Evolutionary conservation across 35 echinoderm and acorn worm species (phyloP).

Genomic region (Antedon bifida): DNA sequence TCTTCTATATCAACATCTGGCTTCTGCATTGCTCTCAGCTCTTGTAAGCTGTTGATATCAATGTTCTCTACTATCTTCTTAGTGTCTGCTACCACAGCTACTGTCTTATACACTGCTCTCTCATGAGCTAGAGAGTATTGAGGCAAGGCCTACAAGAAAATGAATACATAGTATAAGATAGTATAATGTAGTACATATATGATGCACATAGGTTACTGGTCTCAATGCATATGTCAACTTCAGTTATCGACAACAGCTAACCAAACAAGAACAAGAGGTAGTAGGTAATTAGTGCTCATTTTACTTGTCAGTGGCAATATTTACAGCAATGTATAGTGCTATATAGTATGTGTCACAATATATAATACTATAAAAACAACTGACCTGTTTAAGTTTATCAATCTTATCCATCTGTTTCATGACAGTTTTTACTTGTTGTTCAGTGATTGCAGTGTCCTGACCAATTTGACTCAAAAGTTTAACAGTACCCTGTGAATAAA

Average conservation of each 20-base stretch:
- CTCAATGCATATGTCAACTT: too few species aligned
- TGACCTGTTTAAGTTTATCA: conserved; percentile 73
- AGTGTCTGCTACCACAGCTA: conserved; percentile 74
- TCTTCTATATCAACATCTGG: conserved; percentile 97
- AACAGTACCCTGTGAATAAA: conserved; percentile 54
- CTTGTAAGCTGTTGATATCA: conserved; percentile 61
- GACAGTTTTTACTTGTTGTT: conserved; percentile 93
- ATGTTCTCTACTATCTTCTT: conserved; percentile 83
- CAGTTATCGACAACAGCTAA: too few species aligned
- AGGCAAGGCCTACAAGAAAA: conserved; percentile 51
- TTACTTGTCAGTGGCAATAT: too few species aligned
- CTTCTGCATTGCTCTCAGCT: conserved; percentile 93
- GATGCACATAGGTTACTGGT: too few species aligned
- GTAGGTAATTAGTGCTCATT: too few species aligned
- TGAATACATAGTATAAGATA: neutral
- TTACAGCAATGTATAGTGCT: too few species aligned
- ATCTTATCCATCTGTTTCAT: conserved; percentile 92
- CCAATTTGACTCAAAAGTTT: conserved; percentile 94
- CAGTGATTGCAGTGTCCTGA: conserved; percentile 93
- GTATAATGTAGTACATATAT: too few species aligned
- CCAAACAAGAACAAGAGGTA: too few species aligned
- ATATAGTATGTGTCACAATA: too few species aligned
- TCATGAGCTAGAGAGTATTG: conserved; percentile 82
- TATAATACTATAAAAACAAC: too few species aligned
- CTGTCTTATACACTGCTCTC: conserved; percentile 88